phyloP scores from a whole-genome alignment of 2,113 vertebrate species.

The Seriola rivoliana region DNA sequence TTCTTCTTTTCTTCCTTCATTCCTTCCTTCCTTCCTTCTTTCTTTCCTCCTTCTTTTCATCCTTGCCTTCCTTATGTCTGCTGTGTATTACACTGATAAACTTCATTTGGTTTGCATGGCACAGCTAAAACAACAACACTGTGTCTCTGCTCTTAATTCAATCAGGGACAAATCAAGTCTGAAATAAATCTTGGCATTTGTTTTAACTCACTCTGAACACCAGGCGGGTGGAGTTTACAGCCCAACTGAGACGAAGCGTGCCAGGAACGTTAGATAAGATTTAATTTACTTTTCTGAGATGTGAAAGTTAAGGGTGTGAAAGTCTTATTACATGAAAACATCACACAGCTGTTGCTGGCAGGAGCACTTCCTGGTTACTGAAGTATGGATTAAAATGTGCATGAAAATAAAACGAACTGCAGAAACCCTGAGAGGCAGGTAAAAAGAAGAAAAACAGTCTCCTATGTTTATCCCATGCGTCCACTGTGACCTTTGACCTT shows the following conservation, averaged over 20 bases:
- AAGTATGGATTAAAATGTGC: too few relatives aligned
- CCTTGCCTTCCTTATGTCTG: not conserved
- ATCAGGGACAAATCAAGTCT: conserved; percentile 8
- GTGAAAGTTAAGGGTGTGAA: not conserved
- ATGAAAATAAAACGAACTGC: too few relatives aligned
- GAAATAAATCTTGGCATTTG: conserved; percentile 8
- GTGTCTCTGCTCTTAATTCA: not conserved
- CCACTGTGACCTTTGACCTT: too few relatives aligned
- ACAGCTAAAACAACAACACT: not conserved
- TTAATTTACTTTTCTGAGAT: not conserved
- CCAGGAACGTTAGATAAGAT: not conserved
- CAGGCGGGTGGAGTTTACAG: conserved; percentile 18
- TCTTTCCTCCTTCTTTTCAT: too few relatives aligned
- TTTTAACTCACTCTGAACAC: not conserved
- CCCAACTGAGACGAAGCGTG: not conserved
- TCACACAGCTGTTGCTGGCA: too few relatives aligned
- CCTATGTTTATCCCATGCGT: too few relatives aligned
- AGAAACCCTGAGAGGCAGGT: too few relatives aligned
- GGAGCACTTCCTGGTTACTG: too few relatives aligned
- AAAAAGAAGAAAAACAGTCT: too few relatives aligned
- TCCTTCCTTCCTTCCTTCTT: too few relatives aligned
- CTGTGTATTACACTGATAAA: conserved; percentile 1
- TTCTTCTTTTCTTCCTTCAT: too few relatives aligned
- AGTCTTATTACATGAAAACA: not conserved
- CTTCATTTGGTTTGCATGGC: too few relatives aligned